Conservation (phyloP, 2,888 invertebrate species). For the Neoascia interrupta region DNA sequence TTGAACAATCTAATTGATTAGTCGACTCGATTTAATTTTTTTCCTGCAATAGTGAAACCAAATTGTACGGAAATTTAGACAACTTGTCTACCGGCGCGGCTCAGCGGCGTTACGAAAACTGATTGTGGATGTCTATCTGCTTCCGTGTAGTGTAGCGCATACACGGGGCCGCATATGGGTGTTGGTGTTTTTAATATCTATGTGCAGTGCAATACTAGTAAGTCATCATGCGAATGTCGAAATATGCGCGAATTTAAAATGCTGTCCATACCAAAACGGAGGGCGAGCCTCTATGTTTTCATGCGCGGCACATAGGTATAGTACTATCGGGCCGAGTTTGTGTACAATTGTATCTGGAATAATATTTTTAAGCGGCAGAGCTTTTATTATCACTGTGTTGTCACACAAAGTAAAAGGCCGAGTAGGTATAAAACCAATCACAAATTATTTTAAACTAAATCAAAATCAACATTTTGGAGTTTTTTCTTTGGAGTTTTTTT, state of each 20-base stretch:
- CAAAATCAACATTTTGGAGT: constrained; percentile 3
- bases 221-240: constrained; percentile 61
- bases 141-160: constrained; percentile 40
- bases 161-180: constrained; percentile 3
- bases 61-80: constrained; percentile 55
- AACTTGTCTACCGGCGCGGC: constrained; percentile 65
- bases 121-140: constrained; percentile 62
- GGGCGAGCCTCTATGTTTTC: constrained; percentile 66
- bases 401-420: constrained; percentile 9
- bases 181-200: constrained; percentile 36
- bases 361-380: constrained; percentile 23
- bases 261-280: constrained; percentile 52
- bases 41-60: constrained; percentile 59
- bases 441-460: constrained; percentile 11
- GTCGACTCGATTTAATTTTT: constrained; percentile 34
- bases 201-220: constrained; percentile 60
- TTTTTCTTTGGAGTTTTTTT: background rate
- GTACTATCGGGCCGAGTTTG: constrained; percentile 35
- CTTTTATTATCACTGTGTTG: background rate
- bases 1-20: constrained; percentile 33
- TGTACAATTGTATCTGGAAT: constrained; percentile 37
- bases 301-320: constrained; percentile 46
- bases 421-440: constrained; percentile 2
- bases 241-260: constrained; percentile 66
- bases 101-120: constrained; percentile 66